phyloP scores from a whole-genome alignment of 2,113 vertebrate species.

The Orcinus orca region DNA sequence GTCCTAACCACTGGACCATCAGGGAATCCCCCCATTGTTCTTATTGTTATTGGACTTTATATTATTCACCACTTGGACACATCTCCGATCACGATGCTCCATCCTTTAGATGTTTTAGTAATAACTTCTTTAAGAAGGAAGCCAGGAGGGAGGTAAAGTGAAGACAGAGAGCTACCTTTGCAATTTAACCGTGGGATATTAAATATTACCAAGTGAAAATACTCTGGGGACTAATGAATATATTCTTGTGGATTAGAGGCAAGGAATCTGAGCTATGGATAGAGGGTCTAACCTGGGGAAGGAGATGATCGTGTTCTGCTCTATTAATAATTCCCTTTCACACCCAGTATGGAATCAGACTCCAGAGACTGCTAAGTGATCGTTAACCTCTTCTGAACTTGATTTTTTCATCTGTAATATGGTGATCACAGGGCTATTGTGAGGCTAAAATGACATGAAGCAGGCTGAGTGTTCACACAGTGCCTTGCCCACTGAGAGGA shows the following conservation, averaged over 20 bases:
- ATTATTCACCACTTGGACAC: neutral
- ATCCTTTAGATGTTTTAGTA: neutral
- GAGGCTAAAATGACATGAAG: neutral
- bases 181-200: neutral
- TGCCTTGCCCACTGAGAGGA: neutral
- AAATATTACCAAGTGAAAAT: neutral
- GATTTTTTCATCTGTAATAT: neutral
- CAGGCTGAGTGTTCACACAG: rapidly evolving
- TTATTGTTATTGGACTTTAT: neutral
- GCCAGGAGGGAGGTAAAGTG: neutral
- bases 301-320: rapidly evolving
- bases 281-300: neutral
- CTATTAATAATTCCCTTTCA: neutral
- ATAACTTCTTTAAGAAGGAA: neutral
- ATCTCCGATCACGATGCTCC: neutral
- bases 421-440: neutral
- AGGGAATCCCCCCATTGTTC: neutral
- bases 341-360: too few species aligned
- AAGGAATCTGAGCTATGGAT: neutral
- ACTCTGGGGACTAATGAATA: neutral
- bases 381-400: neutral
- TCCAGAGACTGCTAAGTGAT: neutral
- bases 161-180: neutral
- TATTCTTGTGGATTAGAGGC: neutral
- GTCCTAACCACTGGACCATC: neutral